Percentiles rank a stretch among this genome's conserved stretches.
These are phyloP conservation scores for Mimachlamys varia DNA, from an alignment of 2,888 invertebrate species.

Conservation along the genomic window DNA sequence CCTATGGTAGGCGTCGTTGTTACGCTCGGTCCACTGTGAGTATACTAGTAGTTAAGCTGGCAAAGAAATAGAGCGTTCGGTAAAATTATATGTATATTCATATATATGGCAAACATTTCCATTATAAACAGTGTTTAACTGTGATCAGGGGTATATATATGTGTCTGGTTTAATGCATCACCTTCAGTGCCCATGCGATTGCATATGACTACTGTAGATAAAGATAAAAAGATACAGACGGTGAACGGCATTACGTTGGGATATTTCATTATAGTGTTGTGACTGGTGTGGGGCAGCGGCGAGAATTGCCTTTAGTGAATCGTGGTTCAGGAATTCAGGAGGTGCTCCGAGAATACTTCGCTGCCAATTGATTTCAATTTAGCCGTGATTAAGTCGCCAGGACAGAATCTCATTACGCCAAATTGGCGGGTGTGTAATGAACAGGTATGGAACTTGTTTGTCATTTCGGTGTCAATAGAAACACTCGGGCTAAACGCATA, in stretches of 20 bases:
- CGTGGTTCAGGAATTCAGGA: neutral
- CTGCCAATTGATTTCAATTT: neutral
- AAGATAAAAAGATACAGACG: neutral
- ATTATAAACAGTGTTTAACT: neutral
- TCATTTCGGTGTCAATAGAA: neutral
- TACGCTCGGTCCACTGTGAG: neutral
- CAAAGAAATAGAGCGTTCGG: neutral
- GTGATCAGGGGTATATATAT: neutral
- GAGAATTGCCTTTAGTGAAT: neutral
- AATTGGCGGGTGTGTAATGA: neutral
- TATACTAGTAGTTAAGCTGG: neutral
- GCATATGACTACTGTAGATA: neutral
- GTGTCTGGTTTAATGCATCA: neutral
- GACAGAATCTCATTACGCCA: neutral
- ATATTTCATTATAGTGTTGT: neutral
- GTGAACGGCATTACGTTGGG: neutral
- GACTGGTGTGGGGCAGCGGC: neutral
- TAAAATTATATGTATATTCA: neutral
- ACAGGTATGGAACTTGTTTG: neutral
- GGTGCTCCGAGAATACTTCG: neutral
- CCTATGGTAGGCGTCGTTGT: neutral
- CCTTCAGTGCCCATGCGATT: neutral
- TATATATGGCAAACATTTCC: too few relatives aligned
- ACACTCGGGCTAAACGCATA: neutral
- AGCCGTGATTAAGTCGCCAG: neutral